Conservation (phyloP, 2,888 invertebrate species). For the Athetis lepigone region DNA sequence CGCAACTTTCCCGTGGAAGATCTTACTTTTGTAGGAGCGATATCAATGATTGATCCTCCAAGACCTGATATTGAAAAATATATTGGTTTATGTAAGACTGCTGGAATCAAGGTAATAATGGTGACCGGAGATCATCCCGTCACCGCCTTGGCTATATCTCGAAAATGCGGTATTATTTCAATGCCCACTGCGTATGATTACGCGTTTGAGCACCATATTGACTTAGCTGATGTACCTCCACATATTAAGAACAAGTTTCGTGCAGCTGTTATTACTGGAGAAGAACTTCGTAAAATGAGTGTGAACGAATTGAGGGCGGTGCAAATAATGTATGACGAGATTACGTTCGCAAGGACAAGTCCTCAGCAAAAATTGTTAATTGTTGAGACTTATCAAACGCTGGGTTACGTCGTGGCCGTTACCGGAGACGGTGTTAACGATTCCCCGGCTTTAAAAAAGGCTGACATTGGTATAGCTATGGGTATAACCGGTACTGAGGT, state of each 20-base stretch:
- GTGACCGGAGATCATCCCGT: constrained; percentile 94
- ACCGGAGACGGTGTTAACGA: constrained; percentile 98
- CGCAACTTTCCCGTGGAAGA: constrained; percentile 92
- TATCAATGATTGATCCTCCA: constrained; percentile 94
- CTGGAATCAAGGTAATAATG: constrained; percentile 94
- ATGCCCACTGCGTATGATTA: constrained; percentile 93
- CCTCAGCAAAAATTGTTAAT: constrained; percentile 93
- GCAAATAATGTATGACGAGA: constrained; percentile 91
- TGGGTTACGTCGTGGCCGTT: constrained; percentile 95
- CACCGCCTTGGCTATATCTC: constrained; percentile 93
- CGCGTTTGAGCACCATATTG: constrained; percentile 91
- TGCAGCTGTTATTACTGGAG: constrained; percentile 85
- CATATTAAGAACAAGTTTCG: constrained; percentile 83
- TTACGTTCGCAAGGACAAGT: constrained; percentile 94
- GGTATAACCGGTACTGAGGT: constrained; percentile 95
- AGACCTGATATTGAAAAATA: constrained; percentile 92
- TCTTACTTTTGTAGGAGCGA: constrained; percentile 91
- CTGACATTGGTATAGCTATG: constrained; percentile 96
- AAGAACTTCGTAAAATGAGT: constrained; percentile 91
- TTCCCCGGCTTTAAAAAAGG: constrained; percentile 96
- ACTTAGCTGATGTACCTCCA: constrained; percentile 86
- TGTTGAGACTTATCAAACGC: constrained; percentile 94
- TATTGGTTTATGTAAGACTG: constrained; percentile 92
- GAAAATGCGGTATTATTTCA: constrained; percentile 92
- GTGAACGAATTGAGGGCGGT: constrained; percentile 89